phyloP scores from a whole-genome alignment of 2,113 vertebrate species.

The Silurus meridionalis region DNA sequence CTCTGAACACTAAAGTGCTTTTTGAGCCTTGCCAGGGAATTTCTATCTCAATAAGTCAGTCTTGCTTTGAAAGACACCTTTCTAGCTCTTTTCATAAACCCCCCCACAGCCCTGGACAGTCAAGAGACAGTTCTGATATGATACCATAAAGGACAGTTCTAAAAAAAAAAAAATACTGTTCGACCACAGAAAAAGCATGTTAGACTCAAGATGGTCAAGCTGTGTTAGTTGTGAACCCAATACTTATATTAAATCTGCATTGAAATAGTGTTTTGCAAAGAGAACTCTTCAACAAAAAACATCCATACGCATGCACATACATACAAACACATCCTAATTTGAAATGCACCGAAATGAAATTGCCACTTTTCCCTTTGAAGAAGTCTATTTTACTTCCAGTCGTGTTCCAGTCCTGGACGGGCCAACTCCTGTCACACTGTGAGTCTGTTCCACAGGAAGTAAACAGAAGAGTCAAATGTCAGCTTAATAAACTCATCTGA shows the following conservation, averaged over 20 bases:
- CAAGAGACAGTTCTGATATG: background rate
- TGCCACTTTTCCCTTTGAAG: conserved; percentile 54
- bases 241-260: conserved; percentile 5
- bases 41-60: background rate
- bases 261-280: conserved; percentile 24
- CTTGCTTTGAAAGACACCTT: conserved; percentile 8
- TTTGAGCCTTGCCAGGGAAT: conserved; percentile 10
- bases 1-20: conserved; percentile 44
- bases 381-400: conserved; percentile 34
- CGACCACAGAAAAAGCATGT: conserved; percentile 7
- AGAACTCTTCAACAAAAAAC: conserved; percentile 5
- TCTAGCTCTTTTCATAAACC: conserved; percentile 6
- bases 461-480: background rate
- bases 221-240: conserved; percentile 30
- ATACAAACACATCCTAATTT: conserved; percentile 8
- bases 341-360: conserved; percentile 39
- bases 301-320: conserved; percentile 24
- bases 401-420: conserved; percentile 6
- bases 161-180: conserved; percentile 14
- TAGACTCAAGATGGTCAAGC: conserved; percentile 16
- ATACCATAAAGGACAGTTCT: background rate
- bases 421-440: conserved; percentile 1
- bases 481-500: conserved; percentile 1
- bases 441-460: conserved; percentile 30
- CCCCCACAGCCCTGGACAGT: background rate